A percentile compares a stretch with the other conserved stretches of the same genome.
phyloP scores from a whole-genome alignment of 1,140 invertebrate species.

The Ceratitis capitata region DNA sequence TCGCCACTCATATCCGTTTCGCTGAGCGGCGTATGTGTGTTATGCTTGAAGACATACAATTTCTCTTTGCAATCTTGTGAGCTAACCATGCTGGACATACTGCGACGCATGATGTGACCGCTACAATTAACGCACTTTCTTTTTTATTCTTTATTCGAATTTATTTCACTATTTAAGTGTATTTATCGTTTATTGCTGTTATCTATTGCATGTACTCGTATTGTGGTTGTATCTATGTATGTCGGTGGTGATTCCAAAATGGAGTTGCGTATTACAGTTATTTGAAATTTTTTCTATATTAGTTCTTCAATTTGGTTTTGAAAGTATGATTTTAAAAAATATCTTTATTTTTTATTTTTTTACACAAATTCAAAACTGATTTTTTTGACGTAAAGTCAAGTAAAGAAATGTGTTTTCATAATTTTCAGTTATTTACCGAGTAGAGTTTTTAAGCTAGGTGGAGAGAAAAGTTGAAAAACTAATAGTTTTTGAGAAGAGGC shows the following conservation, averaged over 20 bases:
- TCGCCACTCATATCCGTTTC: not conserved
- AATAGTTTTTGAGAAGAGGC: too few relatives aligned
- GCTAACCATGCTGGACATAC: not conserved
- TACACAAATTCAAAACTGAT: conserved; percentile 26
- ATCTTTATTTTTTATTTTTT: not conserved
- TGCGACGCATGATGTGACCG: not conserved
- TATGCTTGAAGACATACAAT: not conserved
- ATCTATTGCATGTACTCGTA: not conserved
- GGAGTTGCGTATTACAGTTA: not conserved
- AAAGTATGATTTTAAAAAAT: not conserved
- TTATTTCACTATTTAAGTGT: not conserved
- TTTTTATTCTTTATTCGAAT: not conserved
- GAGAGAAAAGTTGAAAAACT: not conserved
- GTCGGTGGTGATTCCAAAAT: not conserved
- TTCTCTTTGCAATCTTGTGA: conserved; percentile 8
- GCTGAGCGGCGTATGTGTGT: not conserved
- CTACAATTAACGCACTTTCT: not conserved
- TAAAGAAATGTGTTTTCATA: not conserved
- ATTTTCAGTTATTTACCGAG: not conserved
- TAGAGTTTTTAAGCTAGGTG: not conserved
- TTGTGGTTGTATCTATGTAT: not conserved
- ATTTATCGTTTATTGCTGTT: not conserved
- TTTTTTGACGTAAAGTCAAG: conserved; percentile 12
- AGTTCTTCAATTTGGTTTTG: conserved; percentile 27
- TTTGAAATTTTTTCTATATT: not conserved